A percentile compares a stretch with the other conserved stretches of the same genome.
Conservation (phyloP, 2,888 invertebrate genomes). For the Loripinus fragilis region DNA sequence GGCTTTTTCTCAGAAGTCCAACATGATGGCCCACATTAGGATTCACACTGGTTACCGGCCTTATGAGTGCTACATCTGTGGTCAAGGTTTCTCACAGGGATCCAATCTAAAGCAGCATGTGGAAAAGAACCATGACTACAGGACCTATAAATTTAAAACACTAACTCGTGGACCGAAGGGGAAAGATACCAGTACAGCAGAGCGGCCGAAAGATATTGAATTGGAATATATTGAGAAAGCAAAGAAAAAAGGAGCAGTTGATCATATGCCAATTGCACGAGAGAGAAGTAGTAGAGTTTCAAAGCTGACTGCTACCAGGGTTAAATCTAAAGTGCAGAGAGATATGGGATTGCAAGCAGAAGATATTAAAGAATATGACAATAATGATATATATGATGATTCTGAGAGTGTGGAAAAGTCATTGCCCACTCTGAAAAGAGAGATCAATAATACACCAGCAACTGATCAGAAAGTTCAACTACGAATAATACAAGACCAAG, state of each 20-base stretch:
- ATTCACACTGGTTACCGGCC: conserved; percentile 6
- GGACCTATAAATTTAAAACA: background rate
- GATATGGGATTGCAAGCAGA: background rate
- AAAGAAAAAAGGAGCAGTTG: background rate
- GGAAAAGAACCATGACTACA: background rate
- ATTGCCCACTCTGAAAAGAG: background rate
- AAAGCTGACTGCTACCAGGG: background rate
- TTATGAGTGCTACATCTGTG: background rate
- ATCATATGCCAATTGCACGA: background rate
- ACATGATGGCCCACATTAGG: background rate
- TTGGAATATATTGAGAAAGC: background rate
- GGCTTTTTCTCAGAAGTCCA: background rate
- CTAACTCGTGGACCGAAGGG: background rate
- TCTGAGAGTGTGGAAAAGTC: no score
- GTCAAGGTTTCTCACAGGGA: background rate
- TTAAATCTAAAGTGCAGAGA: background rate
- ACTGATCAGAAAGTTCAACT: background rate
- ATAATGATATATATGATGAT: background rate
- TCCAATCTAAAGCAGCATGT: background rate
- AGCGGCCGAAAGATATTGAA: background rate
- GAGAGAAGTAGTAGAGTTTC: background rate
- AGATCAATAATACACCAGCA: background rate
- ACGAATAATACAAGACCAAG: background rate
- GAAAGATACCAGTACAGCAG: background rate
- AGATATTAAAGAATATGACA: background rate